phyloP scores from a whole-genome alignment of 2,113 vertebrate species.

The Mohoua ochrocephala region DNA sequence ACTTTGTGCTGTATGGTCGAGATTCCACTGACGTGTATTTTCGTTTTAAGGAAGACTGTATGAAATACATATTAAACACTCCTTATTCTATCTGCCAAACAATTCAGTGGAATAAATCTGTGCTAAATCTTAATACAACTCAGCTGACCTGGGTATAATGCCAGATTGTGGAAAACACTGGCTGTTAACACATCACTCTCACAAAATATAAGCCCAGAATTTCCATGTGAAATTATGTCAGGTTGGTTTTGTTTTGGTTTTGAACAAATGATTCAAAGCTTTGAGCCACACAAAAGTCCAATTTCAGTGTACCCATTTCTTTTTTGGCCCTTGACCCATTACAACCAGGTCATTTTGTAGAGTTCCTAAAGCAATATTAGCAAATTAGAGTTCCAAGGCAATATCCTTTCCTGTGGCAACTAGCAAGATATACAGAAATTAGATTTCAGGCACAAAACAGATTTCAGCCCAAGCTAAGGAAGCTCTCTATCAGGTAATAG shows the following conservation, averaged over 20 bases:
- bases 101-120: background rate
- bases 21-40: background rate
- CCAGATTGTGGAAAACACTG: background rate
- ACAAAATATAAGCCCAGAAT: background rate
- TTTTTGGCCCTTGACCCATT: background rate
- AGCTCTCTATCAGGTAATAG: background rate
- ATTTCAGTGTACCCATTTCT: background rate
- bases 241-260: background rate
- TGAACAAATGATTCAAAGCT: background rate
- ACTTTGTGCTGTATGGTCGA: background rate
- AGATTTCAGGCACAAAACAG: background rate
- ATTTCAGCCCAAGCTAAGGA: background rate
- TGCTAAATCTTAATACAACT: slow-evolving; percentile 19
- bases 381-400: no score
- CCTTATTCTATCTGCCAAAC: background rate
- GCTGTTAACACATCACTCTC: background rate
- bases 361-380: background rate
- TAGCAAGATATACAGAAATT: background rate
- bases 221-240: background rate
- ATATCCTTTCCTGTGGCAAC: background rate
- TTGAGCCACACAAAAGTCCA: background rate
- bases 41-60: background rate
- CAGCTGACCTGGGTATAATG: background rate
- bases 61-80: background rate
- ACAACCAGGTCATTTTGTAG: background rate